These are phyloP conservation scores for Epinephelus coioides DNA, from an alignment of 2,797 vertebrate genomes.

Conservation along the genomic window DNA sequence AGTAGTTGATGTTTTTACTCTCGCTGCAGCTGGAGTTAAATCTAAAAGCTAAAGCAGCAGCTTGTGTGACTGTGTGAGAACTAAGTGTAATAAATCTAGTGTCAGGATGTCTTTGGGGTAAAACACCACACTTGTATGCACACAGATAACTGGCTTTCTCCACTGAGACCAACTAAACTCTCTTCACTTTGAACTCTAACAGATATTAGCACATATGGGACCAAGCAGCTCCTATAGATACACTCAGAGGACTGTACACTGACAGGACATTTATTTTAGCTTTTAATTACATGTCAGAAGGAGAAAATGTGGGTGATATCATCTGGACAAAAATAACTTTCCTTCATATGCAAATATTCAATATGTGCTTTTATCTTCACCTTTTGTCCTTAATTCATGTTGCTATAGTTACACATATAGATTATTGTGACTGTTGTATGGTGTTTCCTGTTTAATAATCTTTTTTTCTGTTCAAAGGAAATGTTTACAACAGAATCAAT, in stretches of 20 bases:
- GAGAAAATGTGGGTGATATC: neutral
- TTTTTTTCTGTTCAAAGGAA: no score
- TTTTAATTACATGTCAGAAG: conserved; percentile 8
- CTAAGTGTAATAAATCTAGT: conserved; percentile 32
- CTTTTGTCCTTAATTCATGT: neutral
- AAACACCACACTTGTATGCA: conserved; percentile 30
- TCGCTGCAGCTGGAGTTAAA: neutral
- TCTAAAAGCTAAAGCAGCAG: neutral
- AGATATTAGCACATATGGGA: neutral
- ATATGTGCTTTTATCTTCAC: neutral
- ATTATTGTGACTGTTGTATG: neutral
- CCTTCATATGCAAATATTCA: neutral
- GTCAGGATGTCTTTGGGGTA: conserved; percentile 16
- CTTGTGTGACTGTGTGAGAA: conserved; percentile 2
- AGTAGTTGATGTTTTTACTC: neutral
- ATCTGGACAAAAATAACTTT: neutral
- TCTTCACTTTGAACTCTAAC: conserved; percentile 13
- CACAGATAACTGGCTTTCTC: conserved; percentile 39
- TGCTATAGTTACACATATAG: neutral
- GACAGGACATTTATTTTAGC: neutral
- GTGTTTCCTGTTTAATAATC: no score
- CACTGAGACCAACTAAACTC: conserved; percentile 23
- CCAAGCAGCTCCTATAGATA: neutral
- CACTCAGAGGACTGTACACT: neutral
- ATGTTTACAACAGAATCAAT: no score